Percentiles rank a stretch among this genome's conserved stretches.
phyloP scores from a whole-genome alignment of 2,797 vertebrate genomes.

The Spea hammondii region DNA sequence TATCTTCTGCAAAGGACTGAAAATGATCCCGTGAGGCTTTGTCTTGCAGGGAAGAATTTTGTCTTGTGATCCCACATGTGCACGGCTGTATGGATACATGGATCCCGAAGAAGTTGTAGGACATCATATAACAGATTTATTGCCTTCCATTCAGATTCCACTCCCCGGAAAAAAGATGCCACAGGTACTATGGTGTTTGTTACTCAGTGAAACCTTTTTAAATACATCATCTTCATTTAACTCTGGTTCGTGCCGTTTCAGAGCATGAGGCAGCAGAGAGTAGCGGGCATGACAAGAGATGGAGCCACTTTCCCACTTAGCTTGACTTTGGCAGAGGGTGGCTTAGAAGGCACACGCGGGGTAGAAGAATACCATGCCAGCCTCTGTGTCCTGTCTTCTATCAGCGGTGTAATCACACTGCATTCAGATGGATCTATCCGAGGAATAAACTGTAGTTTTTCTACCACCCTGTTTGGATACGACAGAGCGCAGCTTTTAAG shows the following conservation, averaged over 20 bases:
- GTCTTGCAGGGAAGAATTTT: constrained; percentile 76
- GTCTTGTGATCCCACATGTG: constrained; percentile 81
- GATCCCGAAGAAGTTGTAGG: constrained; percentile 74
- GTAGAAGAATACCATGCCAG: constrained; percentile 72
- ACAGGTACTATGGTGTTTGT: constrained; percentile 68
- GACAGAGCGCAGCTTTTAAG: constrained; percentile 76
- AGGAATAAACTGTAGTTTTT: constrained; percentile 78
- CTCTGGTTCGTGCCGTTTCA: constrained; percentile 56
- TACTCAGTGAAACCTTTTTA: too few species aligned
- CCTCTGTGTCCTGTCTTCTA: constrained; percentile 78
- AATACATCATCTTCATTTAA: neutral
- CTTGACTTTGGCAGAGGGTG: constrained; percentile 54
- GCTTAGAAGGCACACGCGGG: constrained; percentile 21
- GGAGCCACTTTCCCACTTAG: constrained; percentile 78
- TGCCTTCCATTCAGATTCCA: constrained; percentile 85
- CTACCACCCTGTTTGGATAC: constrained; percentile 83
- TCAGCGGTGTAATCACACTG: constrained; percentile 82
- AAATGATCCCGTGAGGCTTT: neutral
- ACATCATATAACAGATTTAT: constrained; percentile 72
- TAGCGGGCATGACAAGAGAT: constrained; percentile 71
- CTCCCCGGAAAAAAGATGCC: constrained; percentile 71
- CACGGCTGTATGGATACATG: constrained; percentile 81
- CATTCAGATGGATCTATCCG: constrained; percentile 78
- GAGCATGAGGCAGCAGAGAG: constrained; percentile 78
- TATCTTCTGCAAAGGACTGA: too few species aligned